Base-by-base conservation (phyloP, 2,888 invertebrate genomes). In the Megastigmus dorsalis region DNA sequence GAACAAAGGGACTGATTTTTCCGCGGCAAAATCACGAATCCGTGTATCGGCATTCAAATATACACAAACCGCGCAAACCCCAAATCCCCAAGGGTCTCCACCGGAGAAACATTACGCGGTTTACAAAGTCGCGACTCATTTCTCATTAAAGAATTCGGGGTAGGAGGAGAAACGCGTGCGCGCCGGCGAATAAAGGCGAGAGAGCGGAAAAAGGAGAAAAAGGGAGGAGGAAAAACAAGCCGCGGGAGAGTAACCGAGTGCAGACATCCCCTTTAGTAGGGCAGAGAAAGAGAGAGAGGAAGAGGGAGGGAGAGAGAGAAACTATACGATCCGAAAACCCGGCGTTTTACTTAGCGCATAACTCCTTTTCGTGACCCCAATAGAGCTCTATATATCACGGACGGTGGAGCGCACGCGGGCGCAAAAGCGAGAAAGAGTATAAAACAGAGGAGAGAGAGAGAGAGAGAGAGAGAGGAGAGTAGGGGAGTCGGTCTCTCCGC, bases 351-450 rank as follows among this genome's bases (percentile, higher is more conserved):
- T 79, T 79, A 78, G 75, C 74, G 76, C 71, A 74, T 78, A 79
- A 79, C 79, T 77, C 78, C 78, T 77, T 77, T 73, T 72, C 76
- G 79, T 79, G 79, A 80, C 78, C 78, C 79, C 78, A 59, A 69
- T 82, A 79, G 71, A 77, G 62, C 77, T 77, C 78, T 77, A 79
- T 78, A 78, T 74, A 76, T 78, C 77, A 76, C 60, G 60, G n/a
- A n/a, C 60, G 45, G 66, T 52, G 74, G 45, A 48, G 60, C 67
- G 62, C 63, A 38, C 45, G 54, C 54, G 62, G 15, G 41, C 28
- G 55, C 48, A 45, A 28, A 43, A 54, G 23, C 20, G 18, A 13
- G 30, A 45, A 63, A 45, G 55, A 36, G 62, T 55, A 28, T 55
- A 70, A 69, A 60, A 50, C 50, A 36, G 28, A 5, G 23, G 38